Base-by-base conservation (phyloP, 2,797 vertebrate species). In the Acanthiza pusilla region DNA sequence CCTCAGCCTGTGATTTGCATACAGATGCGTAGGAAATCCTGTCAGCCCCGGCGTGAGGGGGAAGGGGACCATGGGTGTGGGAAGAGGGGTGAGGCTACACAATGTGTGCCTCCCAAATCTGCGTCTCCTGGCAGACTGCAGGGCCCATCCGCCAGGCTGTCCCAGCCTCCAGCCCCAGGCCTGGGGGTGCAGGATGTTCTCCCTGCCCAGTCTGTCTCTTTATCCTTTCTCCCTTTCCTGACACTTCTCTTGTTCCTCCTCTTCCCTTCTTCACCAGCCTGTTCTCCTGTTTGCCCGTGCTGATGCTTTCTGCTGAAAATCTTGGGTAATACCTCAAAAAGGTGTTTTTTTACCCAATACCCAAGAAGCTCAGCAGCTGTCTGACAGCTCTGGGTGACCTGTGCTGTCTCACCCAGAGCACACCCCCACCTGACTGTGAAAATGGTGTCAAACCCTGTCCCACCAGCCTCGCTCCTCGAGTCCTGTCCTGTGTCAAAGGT, bases 1-100 rank as follows among this genome's bases (percentile, higher is more conserved):
- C 25, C 86, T 60, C 98, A 97, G 97, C 95, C 96, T 96, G 95
- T 38, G 47, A 99, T 99, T 99, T 99, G 98, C 99, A 99, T 99
- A 99, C 98, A 99, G 98, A 99, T 99, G 98, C 98, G 95, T 97
- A 89, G 94, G 91, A 86, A 97, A 97, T 94, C 93, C 95, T 90
- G 83, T 13, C 7, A 8, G 67, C 29, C 45, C 74, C 16, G 38
- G 87, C 5, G 2, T 11, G 34, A 91, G 83, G 74, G 93, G 94
- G 87, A 88, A 83, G 89, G 95, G 86, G 60, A 48, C 62, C n/a
- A 5, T 8, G 7, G 45, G 70, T 27, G 78, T 3, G 7, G 73
- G 93, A 54, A 40, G 86, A 66, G 88, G 77, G 78, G 85, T 68
- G 70, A 66, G 45, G 62, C 13, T 11, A 1, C 45, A 4, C 42